Base-by-base conservation (phyloP, 2,113 vertebrate species). In the Dissostichus mawsoni region DNA sequence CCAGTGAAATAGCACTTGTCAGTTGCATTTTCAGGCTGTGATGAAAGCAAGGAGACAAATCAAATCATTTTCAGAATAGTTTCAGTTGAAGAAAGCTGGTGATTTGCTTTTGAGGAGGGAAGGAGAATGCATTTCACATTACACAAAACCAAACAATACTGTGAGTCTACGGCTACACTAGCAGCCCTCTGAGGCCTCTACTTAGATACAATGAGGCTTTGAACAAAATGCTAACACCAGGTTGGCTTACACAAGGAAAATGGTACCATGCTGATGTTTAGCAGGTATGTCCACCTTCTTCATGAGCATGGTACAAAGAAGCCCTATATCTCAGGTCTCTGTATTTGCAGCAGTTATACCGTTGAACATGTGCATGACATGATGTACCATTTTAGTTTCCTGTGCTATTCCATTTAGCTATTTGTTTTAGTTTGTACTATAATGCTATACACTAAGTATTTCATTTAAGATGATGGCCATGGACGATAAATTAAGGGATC, bases 21-120 rank as follows among this genome's bases (percentile, higher is more conserved):
- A 61, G 52, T 62, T 74, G 51, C 72, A 23, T 76, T 81, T 83
- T 72, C 67, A 75, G 74, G 20, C 25, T 53, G 68, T 58, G n/a
- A 59, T 59, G 68, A 85, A 29, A n/a, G n/a, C n/a, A n/a, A 81
- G 45, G 2, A 66, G 55, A 52, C 48, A 48, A 84, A 82, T 76
- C 44, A 52, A 20, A 62, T 74, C 8, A 55, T 69, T 51, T 69
- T 18, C 29, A 59, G 18, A 36, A 41, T 8, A 41, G 36, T 41
- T 55, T 73, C 58, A 41, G 17, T 12, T 16, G 4, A 51, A 41
- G 8, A 33, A 57, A 55, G 16, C 44, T 18, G 17, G 23, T 23
- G 25, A 14, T 23, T 56, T 55, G 20, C 44, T 36, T 50, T 45
- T 73, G 48, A 23, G 18, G 14, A 59, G 45, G 33, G 59, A 14